Evolutionary conservation across 1,140 invertebrate species (phyloP), one percentile per base, ranked within the genome.

Genomic region (Scaptomyza montana): DNA sequence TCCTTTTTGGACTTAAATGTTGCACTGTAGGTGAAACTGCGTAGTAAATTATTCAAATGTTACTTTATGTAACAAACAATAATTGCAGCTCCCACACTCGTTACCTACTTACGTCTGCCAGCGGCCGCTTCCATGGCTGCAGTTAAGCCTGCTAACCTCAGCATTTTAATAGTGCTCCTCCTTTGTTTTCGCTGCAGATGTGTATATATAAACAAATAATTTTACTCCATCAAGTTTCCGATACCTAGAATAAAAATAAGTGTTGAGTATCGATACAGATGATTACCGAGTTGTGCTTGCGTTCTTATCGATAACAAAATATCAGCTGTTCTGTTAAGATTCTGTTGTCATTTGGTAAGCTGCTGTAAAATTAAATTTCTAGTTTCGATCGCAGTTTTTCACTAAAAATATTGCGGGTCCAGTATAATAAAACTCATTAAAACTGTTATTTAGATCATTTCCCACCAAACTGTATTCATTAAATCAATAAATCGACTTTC

Each of bases 61-160:
- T 61, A 62, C 5, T 82, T 87, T 84, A 89, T 70, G 56, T 87
- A 89, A 87, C 60, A 77, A 69, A 21, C 12, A 74, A 39, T 9
- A 55, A 43, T 3, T 13, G 3, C 13, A 45, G 6, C 9, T 13
- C 7, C 9, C 10, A 16, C 21, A 54, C 6, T 46, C 28, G 65
- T 68, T 89, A 89, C 84, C 75, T 89, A 87, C 82, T 71, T 63
- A 46, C 73, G 61, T 39, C 25, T 49, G 41, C 13, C 25, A 6
- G 46, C 9, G 8, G 46, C 12, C 3, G 25, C 50, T 19, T 60
- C 65, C 3, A 53, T 30, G 21, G 54, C 51, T 16, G 50, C 21
- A 13, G 30, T 41, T 2, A 68, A 16, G 21, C 39, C 50, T 0
- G 43, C 13, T 49, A 79, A 25, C 4, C 78, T 53, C 2, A 79